These are phyloP conservation scores for Prietella phreatophila DNA, from an alignment of 2,113 vertebrate species.

Conservation along the genomic window DNA sequence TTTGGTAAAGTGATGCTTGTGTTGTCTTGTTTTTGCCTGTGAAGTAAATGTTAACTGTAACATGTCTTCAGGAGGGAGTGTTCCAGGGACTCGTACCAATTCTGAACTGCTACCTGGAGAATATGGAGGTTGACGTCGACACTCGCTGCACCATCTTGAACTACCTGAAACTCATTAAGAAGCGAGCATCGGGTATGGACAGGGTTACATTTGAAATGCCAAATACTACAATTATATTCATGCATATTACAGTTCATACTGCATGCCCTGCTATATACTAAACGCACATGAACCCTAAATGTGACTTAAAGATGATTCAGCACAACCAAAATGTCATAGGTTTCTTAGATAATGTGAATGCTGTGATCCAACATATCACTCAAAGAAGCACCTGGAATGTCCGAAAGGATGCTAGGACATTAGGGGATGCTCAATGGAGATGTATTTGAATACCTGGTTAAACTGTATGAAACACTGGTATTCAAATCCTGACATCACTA, in stretches of 20 bases:
- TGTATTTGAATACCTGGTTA: too few relatives aligned
- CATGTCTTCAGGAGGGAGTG: conserved; percentile 83
- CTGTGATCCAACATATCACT: too few relatives aligned
- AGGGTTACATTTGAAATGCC: background rate
- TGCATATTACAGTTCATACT: background rate
- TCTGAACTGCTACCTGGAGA: conserved; percentile 96
- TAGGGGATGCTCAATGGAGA: too few relatives aligned
- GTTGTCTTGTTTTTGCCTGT: background rate
- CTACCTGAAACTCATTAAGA: conserved; percentile 97
- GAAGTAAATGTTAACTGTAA: background rate
- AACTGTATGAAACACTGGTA: too few relatives aligned
- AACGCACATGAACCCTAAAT: background rate
- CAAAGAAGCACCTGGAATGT: too few relatives aligned
- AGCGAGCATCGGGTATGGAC: conserved; percentile 89
- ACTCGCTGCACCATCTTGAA: conserved; percentile 96
- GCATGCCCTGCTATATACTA: background rate
- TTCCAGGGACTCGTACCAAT: conserved; percentile 96
- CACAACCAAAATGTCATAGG: background rate
- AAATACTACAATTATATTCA: too few relatives aligned
- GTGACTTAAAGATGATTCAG: background rate
- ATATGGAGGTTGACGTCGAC: conserved; percentile 98
- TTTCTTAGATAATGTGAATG: too few relatives aligned
- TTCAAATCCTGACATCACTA: too few relatives aligned
- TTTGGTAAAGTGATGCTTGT: background rate
- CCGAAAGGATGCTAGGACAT: too few relatives aligned